Conservation (phyloP, 2,888 invertebrate genomes). For the Bugula neritina region DNA sequence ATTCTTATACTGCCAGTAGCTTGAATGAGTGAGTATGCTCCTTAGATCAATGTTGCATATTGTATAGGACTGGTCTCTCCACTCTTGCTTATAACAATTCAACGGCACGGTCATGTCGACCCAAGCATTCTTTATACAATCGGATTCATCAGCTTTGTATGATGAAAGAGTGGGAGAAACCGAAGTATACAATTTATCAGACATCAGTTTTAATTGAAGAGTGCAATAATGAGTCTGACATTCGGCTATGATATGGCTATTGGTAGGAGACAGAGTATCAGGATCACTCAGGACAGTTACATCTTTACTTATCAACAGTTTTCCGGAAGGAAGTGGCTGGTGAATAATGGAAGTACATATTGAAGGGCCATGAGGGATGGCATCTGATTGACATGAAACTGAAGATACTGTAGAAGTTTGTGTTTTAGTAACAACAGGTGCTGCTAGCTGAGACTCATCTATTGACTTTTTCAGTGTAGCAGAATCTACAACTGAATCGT, state of each 20-base stretch:
- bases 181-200: background rate
- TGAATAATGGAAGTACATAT: background rate
- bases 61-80: background rate
- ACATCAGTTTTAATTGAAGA: background rate
- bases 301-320: background rate
- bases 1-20: constrained; percentile 47
- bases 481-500: background rate
- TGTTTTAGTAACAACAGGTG: background rate
- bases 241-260: no score
- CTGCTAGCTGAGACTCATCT: background rate
- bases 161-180: background rate
- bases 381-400: background rate
- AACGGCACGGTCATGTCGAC: background rate
- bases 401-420: background rate
- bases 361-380: background rate
- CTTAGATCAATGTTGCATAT: background rate
- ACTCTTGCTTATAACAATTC: background rate
- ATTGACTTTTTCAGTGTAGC: background rate
- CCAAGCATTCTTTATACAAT: background rate
- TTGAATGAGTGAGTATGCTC: constrained; percentile 53
- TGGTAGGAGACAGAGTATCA: background rate
- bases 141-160: background rate
- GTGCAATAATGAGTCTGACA: background rate
- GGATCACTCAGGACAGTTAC: background rate
- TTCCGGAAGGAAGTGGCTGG: background rate